Conservation (phyloP, 2,888 invertebrate genomes). For the Cosmopolites sordidus region DNA sequence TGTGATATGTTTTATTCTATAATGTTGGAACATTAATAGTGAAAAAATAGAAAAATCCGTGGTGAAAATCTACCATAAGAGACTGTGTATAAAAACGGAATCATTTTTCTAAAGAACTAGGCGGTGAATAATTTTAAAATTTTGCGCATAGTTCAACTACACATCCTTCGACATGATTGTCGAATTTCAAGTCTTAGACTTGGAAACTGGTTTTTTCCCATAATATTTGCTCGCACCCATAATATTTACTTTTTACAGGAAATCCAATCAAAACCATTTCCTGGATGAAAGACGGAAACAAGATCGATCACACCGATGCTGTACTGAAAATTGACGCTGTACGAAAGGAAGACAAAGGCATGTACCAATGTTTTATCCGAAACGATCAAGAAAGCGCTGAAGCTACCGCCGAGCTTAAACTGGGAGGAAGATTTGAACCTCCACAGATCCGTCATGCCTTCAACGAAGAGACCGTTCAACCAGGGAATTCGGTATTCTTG, state of each 20-base stretch:
- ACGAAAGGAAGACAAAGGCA: slow-evolving; percentile 91
- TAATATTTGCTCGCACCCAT: neutral
- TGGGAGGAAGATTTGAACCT: slow-evolving; percentile 90
- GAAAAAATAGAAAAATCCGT: too few species aligned
- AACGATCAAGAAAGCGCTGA: slow-evolving; percentile 93
- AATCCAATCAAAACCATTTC: slow-evolving; percentile 87
- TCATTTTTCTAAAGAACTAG: too few species aligned
- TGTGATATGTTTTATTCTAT: too few species aligned
- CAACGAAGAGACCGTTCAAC: slow-evolving; percentile 83
- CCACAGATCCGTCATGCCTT: slow-evolving; percentile 85
- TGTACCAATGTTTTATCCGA: slow-evolving; percentile 94
- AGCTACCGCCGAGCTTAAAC: slow-evolving; percentile 85
- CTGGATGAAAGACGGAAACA: slow-evolving; percentile 91
- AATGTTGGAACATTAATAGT: too few species aligned
- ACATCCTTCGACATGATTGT: too few species aligned
- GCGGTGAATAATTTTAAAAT: too few species aligned
- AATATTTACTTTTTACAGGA: slow-evolving; percentile 33
- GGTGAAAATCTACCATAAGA: too few species aligned
- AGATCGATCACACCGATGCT: slow-evolving; percentile 76
- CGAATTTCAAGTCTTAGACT: too few species aligned
- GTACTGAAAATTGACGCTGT: slow-evolving; percentile 83
- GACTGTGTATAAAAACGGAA: too few species aligned
- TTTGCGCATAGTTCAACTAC: too few species aligned
- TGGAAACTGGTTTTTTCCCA: too few species aligned
- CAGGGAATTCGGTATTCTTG: slow-evolving; percentile 82